phyloP scores from a whole-genome alignment of 2,113 vertebrate genomes.

The Oryzias melastigma region DNA sequence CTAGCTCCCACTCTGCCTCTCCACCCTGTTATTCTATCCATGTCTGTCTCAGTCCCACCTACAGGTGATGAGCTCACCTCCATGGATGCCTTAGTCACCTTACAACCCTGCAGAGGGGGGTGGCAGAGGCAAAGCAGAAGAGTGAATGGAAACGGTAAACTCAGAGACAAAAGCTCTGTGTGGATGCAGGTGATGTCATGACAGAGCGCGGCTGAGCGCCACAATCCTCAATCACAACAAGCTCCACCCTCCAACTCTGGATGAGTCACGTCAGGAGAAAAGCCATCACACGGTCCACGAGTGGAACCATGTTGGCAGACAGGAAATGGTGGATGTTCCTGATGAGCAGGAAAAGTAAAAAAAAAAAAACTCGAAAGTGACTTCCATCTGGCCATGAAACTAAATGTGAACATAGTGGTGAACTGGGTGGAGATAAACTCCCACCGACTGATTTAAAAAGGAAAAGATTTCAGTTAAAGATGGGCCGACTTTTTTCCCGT shows the following conservation, averaged over 20 bases:
- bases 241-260: constrained; percentile 31
- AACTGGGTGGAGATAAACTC: no score
- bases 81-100: constrained; percentile 74
- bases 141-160: constrained; percentile 18
- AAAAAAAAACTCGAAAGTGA: neutral
- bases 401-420: no score
- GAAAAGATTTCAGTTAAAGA: neutral
- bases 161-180: constrained; percentile 41
- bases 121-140: constrained; percentile 29
- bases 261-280: constrained; percentile 49
- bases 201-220: constrained; percentile 36
- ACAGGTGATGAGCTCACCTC: constrained; percentile 78
- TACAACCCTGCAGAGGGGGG: constrained; percentile 52
- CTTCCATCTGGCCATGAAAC: no score
- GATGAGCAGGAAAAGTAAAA: constrained; percentile 6
- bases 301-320: constrained; percentile 10
- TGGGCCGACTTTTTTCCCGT: neutral
- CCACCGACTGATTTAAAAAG: neutral
- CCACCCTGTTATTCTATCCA: constrained; percentile 21
- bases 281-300: constrained; percentile 19
- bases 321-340: constrained; percentile 16
- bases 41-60: constrained; percentile 58
- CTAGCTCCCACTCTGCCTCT: constrained; percentile 20
- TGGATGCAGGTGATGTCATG: constrained; percentile 48
- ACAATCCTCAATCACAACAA: constrained; percentile 46